A percentile compares a stretch with the other conserved stretches of the same genome.
Conservation (phyloP, 2,888 invertebrate species). For the Dasypogon diadema region DNA sequence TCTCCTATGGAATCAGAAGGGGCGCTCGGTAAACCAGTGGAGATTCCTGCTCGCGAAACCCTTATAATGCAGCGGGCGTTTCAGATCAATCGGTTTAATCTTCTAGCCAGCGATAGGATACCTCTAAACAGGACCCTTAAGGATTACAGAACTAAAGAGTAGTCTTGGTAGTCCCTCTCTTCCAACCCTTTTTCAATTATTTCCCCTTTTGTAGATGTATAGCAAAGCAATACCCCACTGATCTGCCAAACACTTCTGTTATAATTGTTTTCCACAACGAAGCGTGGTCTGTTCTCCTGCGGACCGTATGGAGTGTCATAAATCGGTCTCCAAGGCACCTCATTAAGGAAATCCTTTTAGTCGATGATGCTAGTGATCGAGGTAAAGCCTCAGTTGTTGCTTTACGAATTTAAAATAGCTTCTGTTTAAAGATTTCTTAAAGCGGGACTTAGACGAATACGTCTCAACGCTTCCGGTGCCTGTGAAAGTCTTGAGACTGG, state of each 20-base stretch:
- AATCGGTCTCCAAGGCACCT: constrained; percentile 84
- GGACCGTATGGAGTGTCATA: constrained; percentile 95
- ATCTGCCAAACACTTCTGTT: constrained; percentile 87
- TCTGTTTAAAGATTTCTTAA: constrained; percentile 72
- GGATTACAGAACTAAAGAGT: constrained; percentile 81
- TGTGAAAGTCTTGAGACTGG: constrained; percentile 76
- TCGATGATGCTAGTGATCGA: constrained; percentile 90
- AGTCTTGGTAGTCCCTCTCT: constrained; percentile 54
- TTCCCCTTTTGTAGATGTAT: constrained; percentile 72
- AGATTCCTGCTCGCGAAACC: constrained; percentile 80
- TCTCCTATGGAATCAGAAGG: constrained; percentile 81
- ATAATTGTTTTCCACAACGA: constrained; percentile 99
- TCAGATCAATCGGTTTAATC: constrained; percentile 87
- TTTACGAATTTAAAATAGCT: neutral
- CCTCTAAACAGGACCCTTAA: constrained; percentile 86
- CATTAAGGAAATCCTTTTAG: constrained; percentile 86
- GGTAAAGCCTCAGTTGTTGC: constrained; percentile 69
- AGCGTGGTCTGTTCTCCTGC: constrained; percentile 95
- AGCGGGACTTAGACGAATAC: constrained; percentile 76
- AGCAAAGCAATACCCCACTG: constrained; percentile 70
- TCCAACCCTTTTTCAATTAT: neutral
- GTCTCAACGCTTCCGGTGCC: constrained; percentile 74
- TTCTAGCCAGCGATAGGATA: constrained; percentile 89
- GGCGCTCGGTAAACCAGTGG: constrained; percentile 82
- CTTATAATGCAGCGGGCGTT: constrained; percentile 83